Base-by-base conservation (phyloP, 2,888 invertebrate species). In the Erannis defoliaria region DNA sequence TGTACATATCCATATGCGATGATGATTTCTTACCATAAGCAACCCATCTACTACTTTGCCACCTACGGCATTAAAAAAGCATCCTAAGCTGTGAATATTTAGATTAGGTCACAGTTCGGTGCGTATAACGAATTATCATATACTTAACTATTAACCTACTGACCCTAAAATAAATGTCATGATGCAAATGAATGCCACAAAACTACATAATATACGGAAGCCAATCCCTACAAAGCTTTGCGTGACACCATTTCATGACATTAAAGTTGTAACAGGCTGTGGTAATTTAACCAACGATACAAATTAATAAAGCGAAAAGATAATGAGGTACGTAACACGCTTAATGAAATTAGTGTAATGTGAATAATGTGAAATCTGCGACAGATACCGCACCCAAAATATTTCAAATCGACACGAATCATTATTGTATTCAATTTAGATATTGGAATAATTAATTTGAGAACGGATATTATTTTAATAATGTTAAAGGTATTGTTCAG, bases 261-360 rank as follows among this genome's bases (percentile, higher is more conserved):
- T 75, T 75, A 76, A 74, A 75, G 72, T 70, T 73, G 72, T 74
- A 56, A 45, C 45, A 51, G 51, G 35, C 77, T 70, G 70, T 75
- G 70, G 69, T 82, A 81, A 82, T 80, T 80, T 76, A 74, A 76
- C 69, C 73, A 77, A 77, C 75, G 75, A 74, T 73, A 71, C 72
- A 74, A 78, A 81, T 81, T 79, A 80, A 80, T 81, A 73, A 77
- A 71, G 73, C 67, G 70, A 69, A 80, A 81, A 73, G 70, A 76
- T 81, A 78, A 78, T 76, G 72, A 75, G 75, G 66, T 74, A 72
- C 74, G 73, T 75, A 66, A 76, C 74, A 74, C 73, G 71, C 72
- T 64, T 70, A 65, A 68, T 70, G 56, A 72, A 72, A 79, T 81
- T 77, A 77, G 38, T 55, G 14, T 19, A 75, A 74, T 70, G 62